Conservation (phyloP, 2,797 vertebrate species). For the Sardinella longiceps region DNA sequence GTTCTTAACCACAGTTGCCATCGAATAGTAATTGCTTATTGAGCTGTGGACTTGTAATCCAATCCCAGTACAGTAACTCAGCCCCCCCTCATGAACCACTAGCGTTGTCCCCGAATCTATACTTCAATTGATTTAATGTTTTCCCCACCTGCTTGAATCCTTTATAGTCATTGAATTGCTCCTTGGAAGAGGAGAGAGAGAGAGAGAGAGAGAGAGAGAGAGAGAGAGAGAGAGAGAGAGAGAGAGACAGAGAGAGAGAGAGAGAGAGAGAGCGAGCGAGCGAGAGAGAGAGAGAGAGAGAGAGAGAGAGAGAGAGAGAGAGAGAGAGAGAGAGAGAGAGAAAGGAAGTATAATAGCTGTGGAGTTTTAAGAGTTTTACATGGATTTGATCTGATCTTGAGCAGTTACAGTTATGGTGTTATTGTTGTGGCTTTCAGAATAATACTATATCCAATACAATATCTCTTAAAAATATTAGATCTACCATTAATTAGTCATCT, state of each 20-base stretch:
- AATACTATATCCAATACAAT: background rate
- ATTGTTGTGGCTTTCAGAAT: background rate
- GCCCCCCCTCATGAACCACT: background rate
- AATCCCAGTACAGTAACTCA: conserved; percentile 12
- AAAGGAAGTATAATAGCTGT: background rate
- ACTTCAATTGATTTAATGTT: conserved; percentile 12
- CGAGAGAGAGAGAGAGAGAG: too few species aligned
- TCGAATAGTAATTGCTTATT: conserved; percentile 24
- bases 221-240: too few species aligned
- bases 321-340: too few species aligned
- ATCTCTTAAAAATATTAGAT: background rate
- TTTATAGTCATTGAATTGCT: background rate
- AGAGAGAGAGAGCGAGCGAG: too few species aligned
- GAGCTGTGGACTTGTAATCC: background rate
- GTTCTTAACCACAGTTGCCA: conserved; percentile 20
- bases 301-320: too few species aligned
- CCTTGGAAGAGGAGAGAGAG: background rate
- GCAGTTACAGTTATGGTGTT: too few species aligned
- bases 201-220: too few species aligned
- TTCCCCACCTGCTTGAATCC: background rate
- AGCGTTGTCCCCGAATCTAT: background rate
- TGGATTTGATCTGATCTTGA: too few species aligned
- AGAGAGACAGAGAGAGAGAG: too few species aligned
- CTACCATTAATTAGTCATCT: background rate
- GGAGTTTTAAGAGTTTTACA: background rate